Base-by-base conservation (phyloP, 35 echinoderm and acorn worm genomes). In the Chiridota heheva region DNA sequence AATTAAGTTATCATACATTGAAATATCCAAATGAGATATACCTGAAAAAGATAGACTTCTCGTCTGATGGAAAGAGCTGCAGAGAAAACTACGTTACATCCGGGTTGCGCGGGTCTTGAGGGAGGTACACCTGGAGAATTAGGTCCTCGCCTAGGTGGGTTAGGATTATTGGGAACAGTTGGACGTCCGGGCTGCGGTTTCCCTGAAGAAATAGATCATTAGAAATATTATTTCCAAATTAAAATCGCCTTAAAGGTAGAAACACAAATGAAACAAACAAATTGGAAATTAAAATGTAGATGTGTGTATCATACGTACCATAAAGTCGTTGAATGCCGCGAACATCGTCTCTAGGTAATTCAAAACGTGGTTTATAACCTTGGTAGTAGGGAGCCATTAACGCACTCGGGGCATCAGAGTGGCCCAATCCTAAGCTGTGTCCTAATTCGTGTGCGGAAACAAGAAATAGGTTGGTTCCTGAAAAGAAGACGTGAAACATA, bases 381-480 rank as follows among this genome's bases (percentile, higher is more conserved):
- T 88, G 85, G 56, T 98, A 98, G 55, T 82, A 98, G 13, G 95
- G 95, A 28, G 89, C 95, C 95, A 98, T 98, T 38, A 98, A 42
- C 5, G 95, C 81, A 0, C 67, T 70, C 2, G 5, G 6, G 7
- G 65, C 74, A 29, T 80, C 56, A 39, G 95, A 98, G 58, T 98
- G 95, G 22, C 88, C 95, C 3, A 98, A 68, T 7, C 95, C 95
- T 25, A 98, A 67, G 46, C 89, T 91, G 89, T 98, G 95, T 18
- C 95, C 95, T 34, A 98, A 58, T 40, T 98, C 95, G 70, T 98
- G 95, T 7, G 95, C 89, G 36, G 95, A 88, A 7, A 98, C 95
- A 5, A 84, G 53, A 65, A 81, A 88, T 6, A 98, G 73, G 69
- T 98, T 89, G 0, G 81, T 98, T 26, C 89, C 95, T 98, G 67